A percentile compares a stretch with the other conserved stretches of the same genome.
Conservation (phyloP, 92 coral and sea anemone species). For the Paramuricea clavata region DNA sequence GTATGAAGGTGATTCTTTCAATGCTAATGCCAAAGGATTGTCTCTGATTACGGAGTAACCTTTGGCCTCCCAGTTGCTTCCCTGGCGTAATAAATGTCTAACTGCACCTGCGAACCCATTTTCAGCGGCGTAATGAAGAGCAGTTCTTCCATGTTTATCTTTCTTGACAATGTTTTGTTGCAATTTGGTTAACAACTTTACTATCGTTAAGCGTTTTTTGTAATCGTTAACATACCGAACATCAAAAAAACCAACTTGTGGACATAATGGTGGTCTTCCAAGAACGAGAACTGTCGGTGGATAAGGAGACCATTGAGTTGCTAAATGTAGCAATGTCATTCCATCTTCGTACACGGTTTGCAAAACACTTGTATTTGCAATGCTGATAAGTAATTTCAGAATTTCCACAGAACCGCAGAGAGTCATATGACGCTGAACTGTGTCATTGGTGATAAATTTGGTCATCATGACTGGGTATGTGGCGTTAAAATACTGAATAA, state of each 20-base stretch:
- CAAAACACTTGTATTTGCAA: background rate
- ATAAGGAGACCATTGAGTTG: conserved; percentile 25
- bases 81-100: conserved; percentile 31
- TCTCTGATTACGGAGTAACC: too few relatives aligned
- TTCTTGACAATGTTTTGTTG: background rate
- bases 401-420: background rate
- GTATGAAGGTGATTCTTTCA: background rate
- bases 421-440: background rate
- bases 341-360: conserved; percentile 35
- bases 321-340: conserved; percentile 65
- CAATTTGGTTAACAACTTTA: conserved; percentile 14
- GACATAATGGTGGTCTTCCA: too few relatives aligned
- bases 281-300: background rate
- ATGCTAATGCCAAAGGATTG: conserved; percentile 56
- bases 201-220: conserved; percentile 13
- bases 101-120: conserved; percentile 63
- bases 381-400: background rate
- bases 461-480: conserved; percentile 9
- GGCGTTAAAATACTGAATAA: background rate
- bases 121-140: conserved; percentile 67
- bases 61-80: conserved; percentile 22
- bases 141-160: conserved; percentile 63
- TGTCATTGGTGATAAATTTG: background rate
- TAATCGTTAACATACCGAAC: background rate
- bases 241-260: background rate